Evolutionary conservation across 23 tunicate genomes (phyloP), one percentile per base, ranked within the genome.

Genomic region (Phallusia fumigata): DNA sequence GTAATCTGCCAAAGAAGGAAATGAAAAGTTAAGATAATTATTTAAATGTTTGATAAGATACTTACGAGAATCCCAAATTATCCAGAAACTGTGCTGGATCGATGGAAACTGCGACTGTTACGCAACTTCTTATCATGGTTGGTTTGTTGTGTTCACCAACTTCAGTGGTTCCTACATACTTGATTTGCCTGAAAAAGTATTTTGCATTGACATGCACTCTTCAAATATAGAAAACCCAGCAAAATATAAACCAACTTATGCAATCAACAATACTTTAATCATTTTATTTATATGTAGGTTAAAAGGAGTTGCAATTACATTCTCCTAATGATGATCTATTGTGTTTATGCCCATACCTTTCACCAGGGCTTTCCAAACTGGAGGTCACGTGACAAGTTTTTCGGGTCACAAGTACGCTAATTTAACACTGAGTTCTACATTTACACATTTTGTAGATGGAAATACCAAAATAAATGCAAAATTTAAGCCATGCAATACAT

Each of bases 41-140:
- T 58, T 58, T 58, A 16, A 6, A 2, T 6, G 28, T 58, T 58
- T 58, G 69, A 58, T 3, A 24, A 21, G 5, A 34, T 18, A 77
- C 82, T 33, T 77, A 84, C 88, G 86, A 73, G 80, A 92, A 94
- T 12, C 98, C 98, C n/a, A 94, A 78, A 8, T 94, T 90, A 58
- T 94, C 86, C 12, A 89, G 79, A 79, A 94, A 94, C 74, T 86
- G 69, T 34, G 83, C 35, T 16, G 98, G 98, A 50, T 94, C 94
- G 64, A 82, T 80, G 3, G 91, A 86, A 28, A 76, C 79, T 3
- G 98, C 94, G 51, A 94, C 86, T 19, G 98, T 86, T 12, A 94
- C 98, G 74, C 85, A 78, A 75, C 94, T 94, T 75, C 98, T 82
- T 28, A 83, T 83, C 90, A 89, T 85, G 18, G 90, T 75, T 31